Percentiles rank a stretch among this genome's conserved stretches.
Conservation (phyloP, 2,888 invertebrate genomes). For the Gerris lacustris region DNA sequence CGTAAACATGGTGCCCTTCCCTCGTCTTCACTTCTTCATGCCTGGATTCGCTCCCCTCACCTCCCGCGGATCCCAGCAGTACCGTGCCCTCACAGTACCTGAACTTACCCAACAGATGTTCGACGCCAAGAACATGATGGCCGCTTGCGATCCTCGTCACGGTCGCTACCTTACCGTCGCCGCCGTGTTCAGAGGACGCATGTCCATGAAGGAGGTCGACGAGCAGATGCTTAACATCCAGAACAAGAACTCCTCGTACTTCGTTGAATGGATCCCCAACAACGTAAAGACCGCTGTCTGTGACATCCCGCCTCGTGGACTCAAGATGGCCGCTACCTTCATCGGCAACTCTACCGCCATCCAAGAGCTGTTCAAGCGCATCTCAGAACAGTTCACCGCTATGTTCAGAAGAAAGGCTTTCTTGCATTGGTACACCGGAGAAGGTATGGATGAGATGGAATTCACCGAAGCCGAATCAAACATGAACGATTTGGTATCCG, state of each 20-base stretch:
- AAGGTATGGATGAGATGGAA: constrained; percentile 61
- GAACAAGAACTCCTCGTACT: constrained; percentile 37
- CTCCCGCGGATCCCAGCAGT: constrained; percentile 42
- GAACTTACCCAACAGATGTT: constrained; percentile 43
- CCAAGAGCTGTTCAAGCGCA: constrained; percentile 44
- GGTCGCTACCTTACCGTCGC: constrained; percentile 48
- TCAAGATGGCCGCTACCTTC: constrained; percentile 49
- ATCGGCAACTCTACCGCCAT: constrained; percentile 45
- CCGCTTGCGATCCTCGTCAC: constrained; percentile 45
- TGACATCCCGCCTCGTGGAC: constrained; percentile 48
- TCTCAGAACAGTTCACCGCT: constrained; percentile 44
- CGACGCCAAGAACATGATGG: constrained; percentile 48
- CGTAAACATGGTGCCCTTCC: constrained; percentile 54
- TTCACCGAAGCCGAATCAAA: constrained; percentile 61
- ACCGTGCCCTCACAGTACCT: constrained; percentile 42
- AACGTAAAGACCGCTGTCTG: constrained; percentile 46
- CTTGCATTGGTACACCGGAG: constrained; percentile 65
- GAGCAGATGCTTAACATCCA: constrained; percentile 46
- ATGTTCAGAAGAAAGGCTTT: constrained; percentile 54
- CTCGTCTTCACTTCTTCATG: constrained; percentile 48
- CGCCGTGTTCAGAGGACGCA: constrained; percentile 41
- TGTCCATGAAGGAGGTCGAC: constrained; percentile 38
- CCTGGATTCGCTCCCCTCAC: constrained; percentile 49
- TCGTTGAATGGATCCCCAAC: constrained; percentile 36
- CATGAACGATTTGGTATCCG: constrained; percentile 59